Percentiles rank a stretch among this genome's conserved stretches.
These are phyloP conservation scores for Polyploca ridens DNA, from an alignment of 2,888 invertebrate species.

Conservation along the genomic window DNA sequence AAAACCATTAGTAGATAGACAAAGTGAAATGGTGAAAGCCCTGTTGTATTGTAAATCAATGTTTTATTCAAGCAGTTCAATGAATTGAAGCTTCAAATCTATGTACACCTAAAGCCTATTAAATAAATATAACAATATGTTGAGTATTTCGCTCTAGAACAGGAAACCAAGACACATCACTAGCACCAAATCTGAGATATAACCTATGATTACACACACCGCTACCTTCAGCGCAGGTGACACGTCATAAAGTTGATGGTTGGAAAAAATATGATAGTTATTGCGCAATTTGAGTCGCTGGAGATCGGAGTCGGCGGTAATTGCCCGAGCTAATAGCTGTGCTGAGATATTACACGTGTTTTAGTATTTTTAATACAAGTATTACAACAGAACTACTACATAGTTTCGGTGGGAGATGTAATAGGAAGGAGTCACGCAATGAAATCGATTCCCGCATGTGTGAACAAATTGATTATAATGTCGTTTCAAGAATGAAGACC, in stretches of 20 bases:
- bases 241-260: conserved; percentile 38
- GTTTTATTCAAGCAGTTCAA: neutral
- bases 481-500: neutral
- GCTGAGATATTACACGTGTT: conserved; percentile 4
- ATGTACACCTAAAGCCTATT: neutral
- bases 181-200: conserved; percentile 29
- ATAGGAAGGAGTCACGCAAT: conserved; percentile 10
- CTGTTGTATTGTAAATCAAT: neutral
- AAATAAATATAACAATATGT: neutral
- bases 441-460: conserved; percentile 2
- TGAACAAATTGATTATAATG: conserved; percentile 9
- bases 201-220: conserved; percentile 35
- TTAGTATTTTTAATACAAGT: neutral
- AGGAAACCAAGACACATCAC: neutral
- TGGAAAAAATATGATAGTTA: conserved; percentile 26
- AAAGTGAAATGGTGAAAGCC: no score
- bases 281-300: conserved; percentile 11
- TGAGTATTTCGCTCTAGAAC: neutral
- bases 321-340: conserved; percentile 38
- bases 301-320: conserved; percentile 27
- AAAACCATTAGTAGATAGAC: no score
- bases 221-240: conserved; percentile 26
- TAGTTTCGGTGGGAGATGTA: conserved; percentile 4
- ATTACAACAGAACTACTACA: neutral
- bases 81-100: neutral